Conservation (phyloP, 35 echinoderm and acorn worm species). For the Acanthaster planci region DNA sequence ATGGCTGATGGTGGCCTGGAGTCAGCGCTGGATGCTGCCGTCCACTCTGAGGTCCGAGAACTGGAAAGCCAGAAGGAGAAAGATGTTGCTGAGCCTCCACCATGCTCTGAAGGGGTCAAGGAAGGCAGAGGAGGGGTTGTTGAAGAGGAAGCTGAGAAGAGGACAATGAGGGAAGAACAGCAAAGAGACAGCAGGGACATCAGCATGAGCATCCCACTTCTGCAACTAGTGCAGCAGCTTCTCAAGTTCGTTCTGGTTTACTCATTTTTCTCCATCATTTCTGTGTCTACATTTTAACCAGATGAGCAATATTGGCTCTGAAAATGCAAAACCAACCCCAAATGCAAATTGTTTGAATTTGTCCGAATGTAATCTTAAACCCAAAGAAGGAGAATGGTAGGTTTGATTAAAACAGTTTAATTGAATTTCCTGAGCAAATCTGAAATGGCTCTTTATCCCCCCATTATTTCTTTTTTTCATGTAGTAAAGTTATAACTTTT, state of each 20-base stretch:
- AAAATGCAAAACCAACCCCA: no score
- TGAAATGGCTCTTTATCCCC: no score
- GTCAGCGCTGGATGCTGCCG: conserved; percentile 89
- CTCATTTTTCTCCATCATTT: no score
- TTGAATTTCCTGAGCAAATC: no score
- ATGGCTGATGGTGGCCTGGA: conserved; percentile 98
- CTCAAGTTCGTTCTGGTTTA: conserved; percentile 59
- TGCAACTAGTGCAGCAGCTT: conserved; percentile 95
- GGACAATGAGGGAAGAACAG: conserved; percentile 37
- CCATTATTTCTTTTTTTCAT: no score
- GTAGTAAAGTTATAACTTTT: no score
- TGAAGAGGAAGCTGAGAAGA: conserved; percentile 56
- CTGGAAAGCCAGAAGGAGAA: conserved; percentile 94
- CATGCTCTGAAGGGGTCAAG: conserved; percentile 47
- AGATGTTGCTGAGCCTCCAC: conserved; percentile 76
- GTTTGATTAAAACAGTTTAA: no score
- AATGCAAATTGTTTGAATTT: no score
- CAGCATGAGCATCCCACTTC: conserved; percentile 88
- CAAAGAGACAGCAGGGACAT: conserved; percentile 57
- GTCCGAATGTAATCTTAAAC: no score
- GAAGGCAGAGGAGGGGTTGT: conserved; percentile 46
- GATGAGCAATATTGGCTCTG: no score
- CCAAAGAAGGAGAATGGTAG: no score
- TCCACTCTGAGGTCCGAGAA: conserved; percentile 85
- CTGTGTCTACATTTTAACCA: no score